These are phyloP conservation scores for Aphaenogaster ashmeadi DNA, from an alignment of 1,140 invertebrate species.

Conservation along the genomic window DNA sequence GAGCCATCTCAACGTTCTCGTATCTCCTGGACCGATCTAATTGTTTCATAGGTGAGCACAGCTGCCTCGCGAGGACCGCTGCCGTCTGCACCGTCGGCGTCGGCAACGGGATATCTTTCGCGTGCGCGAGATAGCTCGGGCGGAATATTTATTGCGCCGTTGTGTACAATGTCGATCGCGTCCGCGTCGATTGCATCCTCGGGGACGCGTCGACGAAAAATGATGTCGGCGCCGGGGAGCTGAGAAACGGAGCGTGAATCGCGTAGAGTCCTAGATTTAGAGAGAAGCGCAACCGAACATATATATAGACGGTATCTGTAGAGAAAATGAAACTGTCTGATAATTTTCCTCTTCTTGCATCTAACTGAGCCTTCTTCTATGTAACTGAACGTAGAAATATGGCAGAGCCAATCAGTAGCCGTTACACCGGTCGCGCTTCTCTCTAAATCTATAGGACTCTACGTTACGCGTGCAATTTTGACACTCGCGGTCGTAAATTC, in stretches of 20 bases:
- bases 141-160: slow-evolving; percentile 53
- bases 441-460: no score
- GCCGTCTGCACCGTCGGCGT: slow-evolving; percentile 36
- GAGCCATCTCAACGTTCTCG: slow-evolving; percentile 70
- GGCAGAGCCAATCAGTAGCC: no score
- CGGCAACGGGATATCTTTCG: slow-evolving; percentile 56
- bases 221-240: background rate
- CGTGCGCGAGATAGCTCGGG: slow-evolving; percentile 17
- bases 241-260: background rate
- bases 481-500: background rate
- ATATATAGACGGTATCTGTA: no score
- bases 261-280: background rate
- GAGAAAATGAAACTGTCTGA: no score
- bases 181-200: slow-evolving; percentile 21
- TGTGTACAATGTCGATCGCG: slow-evolving; percentile 57
- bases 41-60: slow-evolving; percentile 80
- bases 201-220: background rate
- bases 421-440: no score
- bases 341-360: no score
- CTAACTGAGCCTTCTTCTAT: no score
- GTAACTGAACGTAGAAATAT: no score
- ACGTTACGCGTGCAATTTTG: background rate
- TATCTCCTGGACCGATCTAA: slow-evolving; percentile 81
- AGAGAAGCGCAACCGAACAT: no score
- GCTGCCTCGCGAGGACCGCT: slow-evolving; percentile 58